A percentile compares a stretch with the other conserved stretches of the same genome.
phyloP scores from a whole-genome alignment of 2,888 invertebrate species.

The Oscheius sp. region DNA sequence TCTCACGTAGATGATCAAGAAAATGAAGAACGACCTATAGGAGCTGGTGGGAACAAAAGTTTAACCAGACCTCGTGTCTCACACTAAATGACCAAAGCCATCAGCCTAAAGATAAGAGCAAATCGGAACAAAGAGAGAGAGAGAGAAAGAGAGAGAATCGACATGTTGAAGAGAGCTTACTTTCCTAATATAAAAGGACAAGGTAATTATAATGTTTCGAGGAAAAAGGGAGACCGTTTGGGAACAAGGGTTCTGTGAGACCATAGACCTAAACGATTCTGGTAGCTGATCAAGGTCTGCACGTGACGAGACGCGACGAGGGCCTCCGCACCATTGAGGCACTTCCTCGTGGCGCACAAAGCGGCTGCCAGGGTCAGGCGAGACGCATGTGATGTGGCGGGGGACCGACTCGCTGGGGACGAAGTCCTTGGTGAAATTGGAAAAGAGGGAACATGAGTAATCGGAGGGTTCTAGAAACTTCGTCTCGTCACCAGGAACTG shows the following conservation, averaged over 20 bases:
- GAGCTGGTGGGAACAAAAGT: neutral
- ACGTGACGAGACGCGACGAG: too few species aligned
- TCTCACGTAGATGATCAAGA: too few species aligned
- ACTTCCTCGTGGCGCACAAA: constrained; percentile 30
- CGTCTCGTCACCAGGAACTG: neutral
- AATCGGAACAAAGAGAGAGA: too few species aligned
- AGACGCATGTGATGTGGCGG: constrained; percentile 26
- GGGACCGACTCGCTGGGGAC: neutral
- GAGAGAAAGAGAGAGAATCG: too few species aligned
- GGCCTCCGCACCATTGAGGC: constrained; percentile 13
- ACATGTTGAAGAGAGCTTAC: too few species aligned
- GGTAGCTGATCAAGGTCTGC: too few species aligned
- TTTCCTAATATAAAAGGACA: too few species aligned
- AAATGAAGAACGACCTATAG: neutral
- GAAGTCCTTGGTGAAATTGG: neutral
- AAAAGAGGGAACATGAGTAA: neutral
- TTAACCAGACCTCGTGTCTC: neutral
- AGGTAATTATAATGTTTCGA: neutral
- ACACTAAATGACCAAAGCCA: too few species aligned
- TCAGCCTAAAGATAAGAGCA: too few species aligned
- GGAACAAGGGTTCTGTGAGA: neutral
- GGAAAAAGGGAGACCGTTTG: neutral
- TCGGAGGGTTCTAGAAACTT: neutral
- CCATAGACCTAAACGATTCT: too few species aligned
- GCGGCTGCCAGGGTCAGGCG: constrained; percentile 28